Percentiles rank a stretch among this genome's conserved stretches.
phyloP scores from a whole-genome alignment of 2,888 invertebrate genomes.

The Disparrhopalites patrizii region DNA sequence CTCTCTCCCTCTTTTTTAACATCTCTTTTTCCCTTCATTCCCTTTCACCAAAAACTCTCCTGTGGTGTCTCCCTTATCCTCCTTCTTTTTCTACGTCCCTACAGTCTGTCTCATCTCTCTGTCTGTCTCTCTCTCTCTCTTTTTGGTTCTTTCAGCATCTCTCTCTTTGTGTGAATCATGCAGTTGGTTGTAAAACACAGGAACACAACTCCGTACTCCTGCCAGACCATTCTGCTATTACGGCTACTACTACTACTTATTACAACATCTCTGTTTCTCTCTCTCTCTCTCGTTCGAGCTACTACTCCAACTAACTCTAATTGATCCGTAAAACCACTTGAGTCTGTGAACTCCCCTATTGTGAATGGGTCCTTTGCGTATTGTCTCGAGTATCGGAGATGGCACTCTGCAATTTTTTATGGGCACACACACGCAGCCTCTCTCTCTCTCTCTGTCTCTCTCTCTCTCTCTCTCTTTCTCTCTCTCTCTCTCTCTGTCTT shows the following conservation, averaged over 20 bases:
- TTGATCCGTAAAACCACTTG: constrained; percentile 32
- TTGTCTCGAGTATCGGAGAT: neutral
- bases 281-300: constrained; percentile 20
- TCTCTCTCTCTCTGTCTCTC: constrained; percentile 1
- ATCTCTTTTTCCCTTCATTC: neutral
- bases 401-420: constrained; percentile 20
- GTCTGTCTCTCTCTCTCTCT: too few species aligned
- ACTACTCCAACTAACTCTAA: constrained; percentile 26
- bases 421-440: constrained; percentile 17
- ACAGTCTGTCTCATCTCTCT: too few species aligned
- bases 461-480: neutral
- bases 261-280: too few species aligned
- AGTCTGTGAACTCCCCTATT: constrained; percentile 19
- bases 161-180: constrained; percentile 17
- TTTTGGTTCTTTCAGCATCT: too few species aligned
- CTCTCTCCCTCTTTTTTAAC: neutral
- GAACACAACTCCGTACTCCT: constrained; percentile 14
- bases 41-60: neutral
- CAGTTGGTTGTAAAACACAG: constrained; percentile 21
- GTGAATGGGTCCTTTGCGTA: constrained; percentile 19
- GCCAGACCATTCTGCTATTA: too few species aligned
- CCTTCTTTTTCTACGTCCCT: too few species aligned
- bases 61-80: too few species aligned
- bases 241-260: too few species aligned
- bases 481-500: neutral